Conservation (phyloP, 2,888 invertebrate species). For the Notocelia uddmanniana region DNA sequence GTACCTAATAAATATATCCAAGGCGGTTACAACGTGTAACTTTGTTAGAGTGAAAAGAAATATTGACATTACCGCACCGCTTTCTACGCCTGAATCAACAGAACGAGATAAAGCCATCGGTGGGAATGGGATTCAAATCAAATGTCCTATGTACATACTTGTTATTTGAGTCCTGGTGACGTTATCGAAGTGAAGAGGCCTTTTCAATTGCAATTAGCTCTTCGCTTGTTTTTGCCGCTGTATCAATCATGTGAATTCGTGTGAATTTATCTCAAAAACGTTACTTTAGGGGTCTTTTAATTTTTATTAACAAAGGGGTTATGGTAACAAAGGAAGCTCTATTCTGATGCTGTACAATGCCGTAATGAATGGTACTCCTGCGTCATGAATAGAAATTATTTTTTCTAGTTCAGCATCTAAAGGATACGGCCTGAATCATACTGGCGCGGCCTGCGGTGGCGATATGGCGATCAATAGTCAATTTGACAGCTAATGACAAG, state of each 20-base stretch:
- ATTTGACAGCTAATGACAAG: too few relatives aligned
- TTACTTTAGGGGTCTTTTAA: not conserved
- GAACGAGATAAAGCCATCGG: conserved; percentile 21
- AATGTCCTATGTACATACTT: conserved; percentile 26
- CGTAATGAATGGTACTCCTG: too few relatives aligned
- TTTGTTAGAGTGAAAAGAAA: conserved; percentile 34
- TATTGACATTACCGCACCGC: conserved; percentile 33
- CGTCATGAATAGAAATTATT: too few relatives aligned
- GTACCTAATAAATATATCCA: conserved; percentile 32
- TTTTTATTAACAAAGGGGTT: too few relatives aligned
- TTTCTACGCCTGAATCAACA: conserved; percentile 34
- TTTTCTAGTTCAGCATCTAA: too few relatives aligned
- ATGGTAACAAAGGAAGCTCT: too few relatives aligned
- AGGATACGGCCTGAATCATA: too few relatives aligned
- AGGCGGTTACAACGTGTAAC: conserved; percentile 20
- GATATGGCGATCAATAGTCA: too few relatives aligned
- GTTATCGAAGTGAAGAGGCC: not conserved
- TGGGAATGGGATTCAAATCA: conserved; percentile 10
- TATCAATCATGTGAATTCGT: conserved; percentile 8
- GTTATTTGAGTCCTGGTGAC: not conserved
- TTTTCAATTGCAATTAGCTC: conserved; percentile 23
- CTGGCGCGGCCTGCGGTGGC: too few relatives aligned
- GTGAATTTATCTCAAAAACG: not conserved
- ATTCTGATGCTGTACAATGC: not conserved
- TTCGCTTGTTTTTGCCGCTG: conserved; percentile 7